Percentiles rank a stretch among this genome's conserved stretches.
Conservation (phyloP, 2,113 vertebrate genomes). For the Xiphias gladius region DNA sequence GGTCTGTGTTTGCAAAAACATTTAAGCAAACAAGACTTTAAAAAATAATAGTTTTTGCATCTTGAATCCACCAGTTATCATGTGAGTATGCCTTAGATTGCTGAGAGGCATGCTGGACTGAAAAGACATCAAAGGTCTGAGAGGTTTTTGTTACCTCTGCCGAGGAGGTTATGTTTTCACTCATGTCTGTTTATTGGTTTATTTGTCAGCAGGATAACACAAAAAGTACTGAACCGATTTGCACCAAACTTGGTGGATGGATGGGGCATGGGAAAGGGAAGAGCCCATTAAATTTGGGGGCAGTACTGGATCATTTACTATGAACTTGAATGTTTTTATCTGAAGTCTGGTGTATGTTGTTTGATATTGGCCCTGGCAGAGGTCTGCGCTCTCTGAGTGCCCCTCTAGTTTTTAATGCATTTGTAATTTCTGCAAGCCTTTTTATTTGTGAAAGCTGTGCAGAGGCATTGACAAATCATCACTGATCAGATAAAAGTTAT, state of each 20-base stretch:
- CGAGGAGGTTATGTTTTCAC: no score
- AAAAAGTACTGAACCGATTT: no score
- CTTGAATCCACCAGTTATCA: conserved; percentile 12
- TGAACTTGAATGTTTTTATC: no score
- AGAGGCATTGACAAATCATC: conserved; percentile 18
- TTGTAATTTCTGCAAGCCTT: conserved; percentile 3
- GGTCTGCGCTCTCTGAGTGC: no score
- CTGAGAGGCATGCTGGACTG: conserved; percentile 22
- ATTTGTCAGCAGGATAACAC: no score
- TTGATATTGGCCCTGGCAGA: no score
- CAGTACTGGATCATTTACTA: no score
- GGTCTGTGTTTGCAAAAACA: conserved; percentile 5
- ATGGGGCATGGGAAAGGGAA: no score
- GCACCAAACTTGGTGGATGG: no score
- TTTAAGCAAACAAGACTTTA: conserved; percentile 13
- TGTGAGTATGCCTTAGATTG: background rate
- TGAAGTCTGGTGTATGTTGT: no score
- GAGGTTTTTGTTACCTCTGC: background rate
- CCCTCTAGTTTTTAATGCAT: conserved; percentile 9
- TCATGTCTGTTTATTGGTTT: no score
- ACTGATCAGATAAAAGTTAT: conserved; percentile 34
- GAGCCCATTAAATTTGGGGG: no score
- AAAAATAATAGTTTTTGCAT: background rate
- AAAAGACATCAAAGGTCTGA: conserved; percentile 25
- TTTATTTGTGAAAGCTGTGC: conserved; percentile 13